phyloP scores from a whole-genome alignment of 2,888 invertebrate species.

The Acholoe squamosa region DNA sequence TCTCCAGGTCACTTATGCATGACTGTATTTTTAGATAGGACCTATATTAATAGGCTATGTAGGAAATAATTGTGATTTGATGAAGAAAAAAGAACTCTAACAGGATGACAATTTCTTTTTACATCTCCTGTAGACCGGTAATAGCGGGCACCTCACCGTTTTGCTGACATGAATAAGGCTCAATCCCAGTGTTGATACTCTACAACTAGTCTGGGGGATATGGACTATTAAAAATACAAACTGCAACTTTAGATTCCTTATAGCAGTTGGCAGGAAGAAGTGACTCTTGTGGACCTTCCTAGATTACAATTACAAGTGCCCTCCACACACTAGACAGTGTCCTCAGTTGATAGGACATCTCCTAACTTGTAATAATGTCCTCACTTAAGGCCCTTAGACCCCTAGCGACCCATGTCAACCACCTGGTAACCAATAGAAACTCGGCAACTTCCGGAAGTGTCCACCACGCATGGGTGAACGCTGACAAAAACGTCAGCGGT shows the following conservation, averaged over 20 bases:
- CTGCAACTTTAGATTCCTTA: not conserved
- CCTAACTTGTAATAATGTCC: slow-evolving; percentile 32
- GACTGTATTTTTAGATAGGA: no score
- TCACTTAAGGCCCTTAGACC: not conserved
- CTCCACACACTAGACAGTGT: not conserved
- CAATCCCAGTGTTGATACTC: no score
- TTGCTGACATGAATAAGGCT: no score
- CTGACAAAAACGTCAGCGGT: not conserved
- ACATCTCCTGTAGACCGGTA: no score
- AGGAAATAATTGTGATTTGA: no score
- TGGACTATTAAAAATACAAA: not conserved
- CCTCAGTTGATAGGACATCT: not conserved
- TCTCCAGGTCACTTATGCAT: no score
- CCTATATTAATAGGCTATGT: no score
- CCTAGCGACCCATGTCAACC: not conserved
- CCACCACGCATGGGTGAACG: slow-evolving; percentile 51
- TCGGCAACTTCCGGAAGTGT: slow-evolving; percentile 40
- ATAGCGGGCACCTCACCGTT: no score
- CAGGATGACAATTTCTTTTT: no score
- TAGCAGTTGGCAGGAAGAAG: not conserved
- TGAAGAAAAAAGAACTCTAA: no score
- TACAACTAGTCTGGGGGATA: no score
- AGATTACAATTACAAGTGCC: not conserved
- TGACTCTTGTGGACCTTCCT: not conserved
- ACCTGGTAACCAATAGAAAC: slow-evolving; percentile 51